A percentile compares a stretch with the other conserved stretches of the same genome.
phyloP scores from a whole-genome alignment of 2,888 invertebrate genomes.

The Hedychridium roseum region DNA sequence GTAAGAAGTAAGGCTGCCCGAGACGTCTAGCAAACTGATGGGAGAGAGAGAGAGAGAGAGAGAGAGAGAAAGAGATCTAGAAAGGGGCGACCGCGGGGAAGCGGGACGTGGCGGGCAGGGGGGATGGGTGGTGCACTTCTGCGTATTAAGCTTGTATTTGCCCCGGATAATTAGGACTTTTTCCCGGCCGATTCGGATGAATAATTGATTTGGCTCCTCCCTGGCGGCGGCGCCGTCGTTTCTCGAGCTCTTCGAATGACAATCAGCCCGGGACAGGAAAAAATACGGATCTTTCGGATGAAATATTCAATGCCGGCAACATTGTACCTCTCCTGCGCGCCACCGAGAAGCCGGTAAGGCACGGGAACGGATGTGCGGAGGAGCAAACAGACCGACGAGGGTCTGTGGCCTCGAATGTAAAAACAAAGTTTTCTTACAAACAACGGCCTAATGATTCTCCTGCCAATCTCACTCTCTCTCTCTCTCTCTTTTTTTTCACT shows the following conservation, averaged over 20 bases:
- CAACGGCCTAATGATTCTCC: no score
- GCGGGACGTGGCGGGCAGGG: conserved; percentile 15
- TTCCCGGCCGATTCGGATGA: conserved; percentile 62
- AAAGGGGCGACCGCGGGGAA: conserved; percentile 9
- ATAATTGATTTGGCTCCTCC: conserved; percentile 61
- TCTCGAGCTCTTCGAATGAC: conserved; percentile 57
- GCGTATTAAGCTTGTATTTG: conserved; percentile 63
- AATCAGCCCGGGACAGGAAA: conserved; percentile 52
- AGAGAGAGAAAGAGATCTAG: conserved; percentile 9
- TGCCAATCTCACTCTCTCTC: no score
- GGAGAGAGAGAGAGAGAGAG: conserved; percentile 15
- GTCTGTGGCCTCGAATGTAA: no score
- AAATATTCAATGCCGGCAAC: conserved; percentile 55
- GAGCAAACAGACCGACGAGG: no score
- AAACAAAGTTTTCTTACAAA: no score
- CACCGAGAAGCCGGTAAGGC: not conserved
- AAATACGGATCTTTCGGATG: conserved; percentile 56
- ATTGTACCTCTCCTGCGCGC: conserved; percentile 12
- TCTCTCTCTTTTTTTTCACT: no score
- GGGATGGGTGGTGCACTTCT: conserved; percentile 48
- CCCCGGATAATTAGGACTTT: conserved; percentile 64
- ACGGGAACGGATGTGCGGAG: no score
- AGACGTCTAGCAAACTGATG: conserved; percentile 27
- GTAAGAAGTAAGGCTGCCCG: conserved; percentile 49
- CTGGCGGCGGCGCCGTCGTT: conserved; percentile 34